These are phyloP conservation scores for Drosophila demipolita DNA, from an alignment of 2,888 invertebrate genomes.

Conservation along the genomic window DNA sequence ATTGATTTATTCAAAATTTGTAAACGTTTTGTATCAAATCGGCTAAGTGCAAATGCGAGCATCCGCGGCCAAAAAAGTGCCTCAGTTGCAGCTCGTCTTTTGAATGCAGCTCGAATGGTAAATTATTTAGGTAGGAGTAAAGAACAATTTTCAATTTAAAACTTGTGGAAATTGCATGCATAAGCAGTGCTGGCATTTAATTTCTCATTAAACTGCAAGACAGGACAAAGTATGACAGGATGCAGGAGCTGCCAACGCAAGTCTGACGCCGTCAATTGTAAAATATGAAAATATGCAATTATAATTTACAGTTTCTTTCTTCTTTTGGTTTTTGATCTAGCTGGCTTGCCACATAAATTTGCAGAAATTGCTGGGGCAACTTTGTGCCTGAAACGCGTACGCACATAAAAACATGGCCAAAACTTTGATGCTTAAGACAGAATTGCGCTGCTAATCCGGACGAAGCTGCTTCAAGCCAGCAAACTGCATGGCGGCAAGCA, in stretches of 20 bases:
- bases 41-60: slow-evolving; percentile 33
- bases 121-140: slow-evolving; percentile 4
- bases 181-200: slow-evolving; percentile 66
- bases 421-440: slow-evolving; percentile 60
- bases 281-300: slow-evolving; percentile 84
- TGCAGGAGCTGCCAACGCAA: slow-evolving; percentile 25
- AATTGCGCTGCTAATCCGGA: slow-evolving; percentile 64
- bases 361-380: slow-evolving; percentile 64
- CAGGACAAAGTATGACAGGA: slow-evolving; percentile 7
- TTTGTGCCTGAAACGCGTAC: slow-evolving; percentile 55
- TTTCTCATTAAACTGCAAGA: slow-evolving; percentile 66
- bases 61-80: slow-evolving; percentile 24
- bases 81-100: slow-evolving; percentile 13
- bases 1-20: slow-evolving; percentile 22
- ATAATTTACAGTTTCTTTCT: slow-evolving; percentile 78
- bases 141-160: slow-evolving; percentile 62
- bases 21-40: slow-evolving; percentile 7
- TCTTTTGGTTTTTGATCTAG: slow-evolving; percentile 34
- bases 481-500: slow-evolving; percentile 60
- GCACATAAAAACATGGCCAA: slow-evolving; percentile 58
- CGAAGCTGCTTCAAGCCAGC: slow-evolving; percentile 41
- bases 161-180: slow-evolving; percentile 63
- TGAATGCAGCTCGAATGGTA: slow-evolving; percentile 7
- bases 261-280: slow-evolving; percentile 79
- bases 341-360: slow-evolving; percentile 70